Evolutionary conservation across 1,140 invertebrate genomes (phyloP).

Genomic region (Laodelphax striatellus): DNA sequence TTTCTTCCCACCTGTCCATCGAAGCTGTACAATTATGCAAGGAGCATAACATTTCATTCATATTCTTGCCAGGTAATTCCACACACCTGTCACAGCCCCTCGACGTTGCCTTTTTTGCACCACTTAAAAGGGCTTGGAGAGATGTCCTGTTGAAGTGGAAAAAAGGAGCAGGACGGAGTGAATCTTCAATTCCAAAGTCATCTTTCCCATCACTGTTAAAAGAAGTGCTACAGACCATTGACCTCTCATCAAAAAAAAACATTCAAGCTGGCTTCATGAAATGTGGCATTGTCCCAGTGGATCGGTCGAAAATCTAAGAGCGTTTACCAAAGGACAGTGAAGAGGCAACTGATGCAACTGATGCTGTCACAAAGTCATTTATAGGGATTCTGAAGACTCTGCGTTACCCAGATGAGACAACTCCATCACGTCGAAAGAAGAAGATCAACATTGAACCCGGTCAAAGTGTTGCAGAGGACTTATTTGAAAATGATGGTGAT

Average conservation of each 20-base stretch:
- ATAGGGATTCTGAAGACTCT: too few relatives aligned
- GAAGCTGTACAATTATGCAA: conserved; percentile 22
- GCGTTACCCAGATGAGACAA: too few relatives aligned
- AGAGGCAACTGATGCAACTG: background rate
- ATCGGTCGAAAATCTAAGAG: background rate
- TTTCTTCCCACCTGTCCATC: conserved; percentile 28
- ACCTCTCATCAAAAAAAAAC: conserved; percentile 4
- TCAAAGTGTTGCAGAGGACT: too few relatives aligned
- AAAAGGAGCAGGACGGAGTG: conserved; percentile 2
- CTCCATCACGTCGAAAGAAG: too few relatives aligned
- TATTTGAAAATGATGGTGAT: too few relatives aligned
- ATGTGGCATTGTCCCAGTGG: conserved; percentile 9
- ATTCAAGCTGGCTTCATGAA: conserved; percentile 10
- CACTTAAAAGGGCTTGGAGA: conserved; percentile 30
- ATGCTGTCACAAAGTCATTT: background rate
- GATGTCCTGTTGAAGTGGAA: conserved; percentile 27
- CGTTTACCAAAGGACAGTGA: background rate
- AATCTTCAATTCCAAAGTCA: conserved; percentile 10
- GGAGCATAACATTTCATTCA: conserved; percentile 10
- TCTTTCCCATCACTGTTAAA: conserved; percentile 13
- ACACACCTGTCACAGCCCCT: conserved; percentile 33
- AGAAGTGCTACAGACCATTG: conserved; percentile 1
- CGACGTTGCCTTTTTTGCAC: conserved; percentile 30
- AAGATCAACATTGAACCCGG: too few relatives aligned
- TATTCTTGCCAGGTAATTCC: conserved; percentile 28